Base-by-base conservation (phyloP, 2,888 invertebrate genomes). In the Drosophila ezoana region DNA sequence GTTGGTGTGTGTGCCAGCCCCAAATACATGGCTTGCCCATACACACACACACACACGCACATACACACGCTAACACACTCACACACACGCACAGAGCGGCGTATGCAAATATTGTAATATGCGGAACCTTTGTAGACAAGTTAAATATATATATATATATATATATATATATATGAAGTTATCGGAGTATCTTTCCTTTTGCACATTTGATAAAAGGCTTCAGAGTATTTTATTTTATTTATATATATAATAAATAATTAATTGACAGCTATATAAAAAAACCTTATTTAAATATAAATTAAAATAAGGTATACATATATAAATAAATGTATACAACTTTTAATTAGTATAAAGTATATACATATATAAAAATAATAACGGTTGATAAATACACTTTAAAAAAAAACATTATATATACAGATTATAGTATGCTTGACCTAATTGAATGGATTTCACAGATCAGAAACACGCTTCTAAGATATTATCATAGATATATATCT, bases 91-190 rank as follows among this genome's bases (percentile, higher is more conserved):
- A 41, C 32, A 44, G 41, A 14, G 28, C 16, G 49, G 53, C 83
- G 44, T 81, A 83, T 83, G 83, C 87, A 85, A 83, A 83, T 83
- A 72, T 66, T 76, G 64, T 71, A 65, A 69, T 67, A 76, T 74
- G 75, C 77, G 87, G 72, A 81, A 73, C 75, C 72, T 66, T 71
- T 75, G 65, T 58, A 28, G 77, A 35, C 51, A 38, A 49, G 18
- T 44, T 61, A 35, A 49, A 38, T 61, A 69, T 47, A 62, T 33
- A 33, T 47, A 44, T 33, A 11, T 11, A 33, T 11, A 33, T 6
- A 37, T 13, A 8, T 8, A n/a, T 6, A 23, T 18, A 33, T 43
- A 48, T 49, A 59, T 51, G 18, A 37, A 52, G 40, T 62, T 67
- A 76, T 76, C 77, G 54, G 45, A 35, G 45, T 40, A 76, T 72